Evolutionary conservation across 2,113 vertebrate genomes (phyloP), one percentile per base, ranked within the genome.

Genomic region (Parus major): DNA sequence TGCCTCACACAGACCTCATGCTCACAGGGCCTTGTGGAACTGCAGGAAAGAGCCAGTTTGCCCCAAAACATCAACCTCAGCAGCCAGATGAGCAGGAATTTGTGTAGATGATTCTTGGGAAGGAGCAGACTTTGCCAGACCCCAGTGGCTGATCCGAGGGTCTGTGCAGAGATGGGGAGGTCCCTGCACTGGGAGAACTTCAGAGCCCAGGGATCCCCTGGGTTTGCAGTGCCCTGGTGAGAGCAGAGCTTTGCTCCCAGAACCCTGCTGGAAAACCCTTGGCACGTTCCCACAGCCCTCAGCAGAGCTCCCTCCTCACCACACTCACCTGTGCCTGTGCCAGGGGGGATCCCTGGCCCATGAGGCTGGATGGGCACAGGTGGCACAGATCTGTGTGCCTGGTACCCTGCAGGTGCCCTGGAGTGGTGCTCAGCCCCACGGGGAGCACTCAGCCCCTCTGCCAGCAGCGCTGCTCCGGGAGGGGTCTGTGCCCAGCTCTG

Each of bases 381-480:
- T 11, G 21, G n/a, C 5, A 15, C 49, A 21, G 35, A 20, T 3
- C 0, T 2, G 3, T 9, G 41, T 60, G n/a, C 50, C 36, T 31
- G 10, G 15, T 8, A 10, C 31, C 53, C 83, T 70, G 68, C 36
- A 73, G 49, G 6, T 20, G 12, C 19, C 36, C 69, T 22, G 61
- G 10, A 33, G 11, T 0, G 18, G 24, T 33, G 47, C 9, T 14
- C 8, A 2, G 16, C 11, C 10, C 47, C 10, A 11, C 3, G 12
- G 52, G 39, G 52, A 78, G 47, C 23, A 4, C 55, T 19, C 28
- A 1, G n/a, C 2, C 33, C 14, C 33, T 33, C 22, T 59, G n/a
- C 19, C 9, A 33, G 24, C 0, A 1, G 12, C 21, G 11, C 15
- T 66, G 28, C 46, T n/a, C 66, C 1, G 3, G 42, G 35, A 42